Evolutionary conservation across 1,140 invertebrate species (phyloP).

Genomic region (Centruroides sculpturatus): DNA sequence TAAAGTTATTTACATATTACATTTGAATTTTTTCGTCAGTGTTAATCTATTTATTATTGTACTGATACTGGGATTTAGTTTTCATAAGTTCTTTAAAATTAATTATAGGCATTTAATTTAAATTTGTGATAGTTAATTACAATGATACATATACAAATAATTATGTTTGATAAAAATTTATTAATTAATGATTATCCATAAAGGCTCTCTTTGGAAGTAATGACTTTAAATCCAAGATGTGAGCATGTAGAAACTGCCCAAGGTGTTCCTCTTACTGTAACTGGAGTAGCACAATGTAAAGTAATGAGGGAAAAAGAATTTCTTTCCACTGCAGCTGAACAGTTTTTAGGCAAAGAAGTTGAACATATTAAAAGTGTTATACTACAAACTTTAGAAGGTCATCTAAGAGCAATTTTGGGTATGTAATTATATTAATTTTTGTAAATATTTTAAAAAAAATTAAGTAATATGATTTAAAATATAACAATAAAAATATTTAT

Average conservation of each 20-base stretch:
- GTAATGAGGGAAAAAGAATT: constrained; percentile 88
- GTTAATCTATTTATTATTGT: too few relatives aligned
- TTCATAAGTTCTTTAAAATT: too few relatives aligned
- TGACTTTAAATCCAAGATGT: constrained; percentile 91
- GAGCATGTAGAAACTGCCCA: constrained; percentile 90
- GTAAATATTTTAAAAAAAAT: too few relatives aligned
- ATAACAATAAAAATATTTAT: too few relatives aligned
- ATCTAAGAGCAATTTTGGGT: constrained; percentile 87
- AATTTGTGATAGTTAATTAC: too few relatives aligned
- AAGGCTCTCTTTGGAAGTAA: constrained; percentile 49
- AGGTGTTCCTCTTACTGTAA: constrained; percentile 88
- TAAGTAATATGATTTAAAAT: too few relatives aligned
- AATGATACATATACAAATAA: too few relatives aligned
- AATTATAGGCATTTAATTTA: too few relatives aligned
- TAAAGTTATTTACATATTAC: too few relatives aligned
- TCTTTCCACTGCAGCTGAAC: constrained; percentile 85
- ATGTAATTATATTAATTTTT: constrained; percentile 26
- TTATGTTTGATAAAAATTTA: too few relatives aligned
- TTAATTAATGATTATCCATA: constrained; percentile 3
- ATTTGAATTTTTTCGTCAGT: too few relatives aligned
- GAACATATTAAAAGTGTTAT: constrained; percentile 85
- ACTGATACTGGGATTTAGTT: too few relatives aligned
- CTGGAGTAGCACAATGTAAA: constrained; percentile 88
- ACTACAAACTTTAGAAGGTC: constrained; percentile 51
- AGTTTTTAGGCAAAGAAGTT: constrained; percentile 85